Evolutionary conservation across 2,113 vertebrate species (phyloP).

Genomic region (Lepisosteus osseus): DNA sequence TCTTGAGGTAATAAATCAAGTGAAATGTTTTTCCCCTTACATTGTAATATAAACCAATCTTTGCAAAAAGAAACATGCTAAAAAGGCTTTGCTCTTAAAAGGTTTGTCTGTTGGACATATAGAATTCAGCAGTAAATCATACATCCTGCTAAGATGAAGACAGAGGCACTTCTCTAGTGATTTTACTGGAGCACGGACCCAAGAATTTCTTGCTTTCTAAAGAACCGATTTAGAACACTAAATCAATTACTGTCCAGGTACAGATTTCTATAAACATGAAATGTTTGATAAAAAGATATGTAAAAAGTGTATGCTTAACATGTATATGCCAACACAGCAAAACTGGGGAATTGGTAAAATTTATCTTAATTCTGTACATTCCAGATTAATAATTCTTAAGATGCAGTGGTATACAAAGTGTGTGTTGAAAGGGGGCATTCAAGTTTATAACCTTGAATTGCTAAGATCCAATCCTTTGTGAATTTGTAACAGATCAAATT

Average conservation of each 20-base stretch:
- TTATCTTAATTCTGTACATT: background rate
- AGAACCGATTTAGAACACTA: slow-evolving; percentile 18
- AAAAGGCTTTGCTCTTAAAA: slow-evolving; percentile 7
- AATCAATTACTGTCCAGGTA: background rate
- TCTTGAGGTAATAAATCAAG: slow-evolving; percentile 53
- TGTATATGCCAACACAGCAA: background rate
- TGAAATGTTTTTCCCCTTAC: slow-evolving; percentile 50
- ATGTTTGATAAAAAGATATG: slow-evolving; percentile 11
- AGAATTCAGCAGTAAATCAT: slow-evolving; percentile 26
- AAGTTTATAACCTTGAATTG: background rate
- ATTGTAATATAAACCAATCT: slow-evolving; percentile 50
- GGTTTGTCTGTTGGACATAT: slow-evolving; percentile 28
- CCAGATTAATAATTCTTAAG: background rate
- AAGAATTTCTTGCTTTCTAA: slow-evolving; percentile 16
- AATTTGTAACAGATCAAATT: background rate
- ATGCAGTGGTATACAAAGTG: background rate
- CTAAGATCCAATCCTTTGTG: background rate
- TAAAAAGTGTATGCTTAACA: background rate
- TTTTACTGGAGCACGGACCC: slow-evolving; percentile 33
- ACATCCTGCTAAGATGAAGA: slow-evolving; percentile 5
- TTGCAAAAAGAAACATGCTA: slow-evolving; percentile 23
- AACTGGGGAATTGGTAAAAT: background rate
- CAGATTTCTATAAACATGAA: background rate
- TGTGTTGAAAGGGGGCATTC: background rate
- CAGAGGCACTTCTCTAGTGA: slow-evolving; percentile 26